Percentiles rank a stretch among this genome's conserved stretches.
Conservation (phyloP, 2,797 vertebrate genomes). For the Cuniculus paca region DNA sequence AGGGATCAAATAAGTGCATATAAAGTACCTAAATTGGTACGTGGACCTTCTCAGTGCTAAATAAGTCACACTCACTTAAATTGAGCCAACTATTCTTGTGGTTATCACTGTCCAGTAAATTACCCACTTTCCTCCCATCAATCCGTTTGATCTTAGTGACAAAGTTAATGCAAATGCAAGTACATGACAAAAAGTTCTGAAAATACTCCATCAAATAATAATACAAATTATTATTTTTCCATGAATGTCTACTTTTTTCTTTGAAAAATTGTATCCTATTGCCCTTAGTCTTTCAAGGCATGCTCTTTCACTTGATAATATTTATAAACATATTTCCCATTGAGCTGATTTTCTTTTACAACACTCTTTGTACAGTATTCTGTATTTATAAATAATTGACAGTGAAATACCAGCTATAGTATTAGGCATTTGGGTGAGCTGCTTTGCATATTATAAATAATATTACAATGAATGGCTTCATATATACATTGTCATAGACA, state of each 20-base stretch:
- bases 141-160: background rate
- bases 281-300: background rate
- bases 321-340: slow-evolving; percentile 42
- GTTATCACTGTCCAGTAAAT: background rate
- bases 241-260: background rate
- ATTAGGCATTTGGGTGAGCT: background rate
- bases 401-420: slow-evolving; percentile 15
- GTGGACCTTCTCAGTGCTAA: background rate
- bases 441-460: slow-evolving; percentile 48
- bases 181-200: slow-evolving; percentile 13
- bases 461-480: background rate
- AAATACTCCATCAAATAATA: background rate
- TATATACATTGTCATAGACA: background rate
- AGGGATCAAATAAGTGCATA: slow-evolving; percentile 49
- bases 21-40: background rate
- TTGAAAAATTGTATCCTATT: background rate
- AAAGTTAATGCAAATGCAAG: slow-evolving; percentile 3
- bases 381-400: slow-evolving; percentile 53
- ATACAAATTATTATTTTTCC: slow-evolving; percentile 61
- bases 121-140: background rate
- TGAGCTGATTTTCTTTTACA: slow-evolving; percentile 30
- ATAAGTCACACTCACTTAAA: slow-evolving; percentile 39
- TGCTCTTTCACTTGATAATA: slow-evolving; percentile 38
- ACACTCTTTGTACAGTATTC: slow-evolving; percentile 5
- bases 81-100: background rate